Evolutionary conservation across 1,140 invertebrate genomes (phyloP).

Genomic region (Bombus cullumanus): DNA sequence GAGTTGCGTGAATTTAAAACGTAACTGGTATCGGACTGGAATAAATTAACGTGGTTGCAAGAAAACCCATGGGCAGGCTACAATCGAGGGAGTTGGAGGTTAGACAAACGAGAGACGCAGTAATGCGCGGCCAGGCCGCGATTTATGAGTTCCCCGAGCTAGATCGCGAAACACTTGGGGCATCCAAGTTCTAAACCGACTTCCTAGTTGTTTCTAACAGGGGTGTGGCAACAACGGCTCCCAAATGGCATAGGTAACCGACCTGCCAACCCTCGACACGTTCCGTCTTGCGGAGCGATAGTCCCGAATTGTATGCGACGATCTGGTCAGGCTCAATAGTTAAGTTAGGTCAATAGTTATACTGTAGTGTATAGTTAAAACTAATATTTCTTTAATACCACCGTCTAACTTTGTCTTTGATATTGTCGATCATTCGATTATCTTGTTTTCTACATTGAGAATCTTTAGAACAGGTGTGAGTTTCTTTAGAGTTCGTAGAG

Average conservation of each 20-base stretch:
- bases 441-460: neutral
- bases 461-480: too few relatives aligned
- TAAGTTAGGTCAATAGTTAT: neutral
- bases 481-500: too few relatives aligned
- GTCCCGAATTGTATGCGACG: neutral
- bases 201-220: slow-evolving; percentile 41
- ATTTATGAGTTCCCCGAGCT: slow-evolving; percentile 41
- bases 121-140: slow-evolving; percentile 28
- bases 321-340: neutral
- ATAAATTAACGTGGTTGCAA: slow-evolving; percentile 38
- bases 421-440: neutral
- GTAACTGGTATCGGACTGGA: neutral
- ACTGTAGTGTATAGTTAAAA: too few relatives aligned
- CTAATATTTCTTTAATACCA: too few relatives aligned
- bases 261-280: slow-evolving; percentile 7
- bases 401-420: neutral
- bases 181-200: slow-evolving; percentile 63
- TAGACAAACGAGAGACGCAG: slow-evolving; percentile 35
- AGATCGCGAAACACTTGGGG: slow-evolving; percentile 64
- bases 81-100: neutral
- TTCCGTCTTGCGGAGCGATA: neutral
- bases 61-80: neutral
- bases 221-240: slow-evolving; percentile 54
- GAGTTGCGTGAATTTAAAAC: slow-evolving; percentile 3
- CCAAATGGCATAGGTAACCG: slow-evolving; percentile 59